phyloP scores from a whole-genome alignment of 2,888 invertebrate species.

The Antheraea yamamai region DNA sequence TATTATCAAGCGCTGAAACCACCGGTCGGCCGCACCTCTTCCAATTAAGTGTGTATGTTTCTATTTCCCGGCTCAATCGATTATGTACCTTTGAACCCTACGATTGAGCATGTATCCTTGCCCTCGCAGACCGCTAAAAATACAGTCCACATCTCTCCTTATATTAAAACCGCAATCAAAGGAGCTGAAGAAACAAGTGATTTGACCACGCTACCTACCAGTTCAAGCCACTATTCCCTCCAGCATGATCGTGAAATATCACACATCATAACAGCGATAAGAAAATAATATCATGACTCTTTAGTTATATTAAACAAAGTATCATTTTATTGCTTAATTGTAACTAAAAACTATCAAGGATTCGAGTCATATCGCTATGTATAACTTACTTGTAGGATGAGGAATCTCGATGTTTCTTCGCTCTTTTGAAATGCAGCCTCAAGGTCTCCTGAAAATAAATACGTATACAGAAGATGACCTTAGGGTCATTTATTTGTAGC shows the following conservation, averaged over 20 bases:
- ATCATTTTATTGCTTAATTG: neutral
- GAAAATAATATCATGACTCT: neutral
- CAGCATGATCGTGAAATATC: constrained; percentile 1
- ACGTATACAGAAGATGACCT: neutral
- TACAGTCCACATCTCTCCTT: too few relatives aligned
- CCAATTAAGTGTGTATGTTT: too few relatives aligned
- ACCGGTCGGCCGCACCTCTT: too few relatives aligned
- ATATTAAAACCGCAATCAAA: too few relatives aligned
- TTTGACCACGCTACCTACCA: too few relatives aligned
- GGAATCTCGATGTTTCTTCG: constrained; percentile 60
- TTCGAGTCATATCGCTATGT: neutral
- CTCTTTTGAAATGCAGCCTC: constrained; percentile 63
- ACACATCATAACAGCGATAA: neutral
- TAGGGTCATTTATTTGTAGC: neutral
- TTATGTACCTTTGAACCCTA: too few relatives aligned
- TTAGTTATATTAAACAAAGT: neutral
- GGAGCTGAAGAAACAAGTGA: too few relatives aligned
- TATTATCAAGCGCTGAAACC: too few relatives aligned
- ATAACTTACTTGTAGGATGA: constrained; percentile 52
- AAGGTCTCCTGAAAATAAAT: constrained; percentile 58
- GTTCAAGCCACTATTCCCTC: too few relatives aligned
- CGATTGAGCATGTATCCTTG: too few relatives aligned
- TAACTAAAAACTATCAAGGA: neutral
- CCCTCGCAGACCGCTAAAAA: too few relatives aligned
- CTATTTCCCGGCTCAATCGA: too few relatives aligned